Evolutionary conservation across 2,888 invertebrate species (phyloP).

Genomic region (Ametastegia equiseti): DNA sequence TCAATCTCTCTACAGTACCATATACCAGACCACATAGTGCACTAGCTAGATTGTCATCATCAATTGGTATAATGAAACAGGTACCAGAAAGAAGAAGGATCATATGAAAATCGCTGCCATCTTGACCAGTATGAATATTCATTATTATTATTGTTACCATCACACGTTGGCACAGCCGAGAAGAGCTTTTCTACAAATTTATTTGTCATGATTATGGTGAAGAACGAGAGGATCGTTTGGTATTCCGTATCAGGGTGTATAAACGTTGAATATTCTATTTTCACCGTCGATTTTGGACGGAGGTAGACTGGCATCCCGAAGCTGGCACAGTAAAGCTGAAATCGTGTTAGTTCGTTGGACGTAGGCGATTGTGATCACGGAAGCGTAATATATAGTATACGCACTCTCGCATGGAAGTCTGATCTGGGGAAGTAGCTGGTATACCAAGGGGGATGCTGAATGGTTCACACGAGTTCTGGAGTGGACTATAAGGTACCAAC

Average conservation of each 20-base stretch:
- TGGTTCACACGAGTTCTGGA: too few species aligned
- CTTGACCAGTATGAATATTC: too few species aligned
- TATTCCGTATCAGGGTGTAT: background rate
- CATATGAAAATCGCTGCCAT: too few species aligned
- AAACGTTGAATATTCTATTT: background rate
- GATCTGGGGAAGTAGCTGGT: background rate
- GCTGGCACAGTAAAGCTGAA: background rate
- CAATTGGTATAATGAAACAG: conserved; percentile 18
- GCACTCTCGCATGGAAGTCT: conserved; percentile 23
- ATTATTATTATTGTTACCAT: too few species aligned
- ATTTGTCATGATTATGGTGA: too few species aligned
- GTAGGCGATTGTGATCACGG: conserved; percentile 39
- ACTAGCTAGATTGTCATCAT: background rate
- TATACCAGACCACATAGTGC: background rate
- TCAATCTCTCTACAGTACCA: background rate
- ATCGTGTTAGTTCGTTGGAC: conserved; percentile 36
- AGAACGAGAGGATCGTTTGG: background rate
- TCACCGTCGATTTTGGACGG: background rate
- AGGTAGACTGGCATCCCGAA: background rate
- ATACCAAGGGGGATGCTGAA: too few species aligned
- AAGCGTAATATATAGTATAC: conserved; percentile 16
- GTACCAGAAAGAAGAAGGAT: too few species aligned
- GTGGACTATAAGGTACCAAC: background rate
- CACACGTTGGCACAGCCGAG: too few species aligned
- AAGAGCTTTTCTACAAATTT: too few species aligned